phyloP scores from a whole-genome alignment of 1,140 invertebrate genomes.

The Dinoponera quadriceps region DNA sequence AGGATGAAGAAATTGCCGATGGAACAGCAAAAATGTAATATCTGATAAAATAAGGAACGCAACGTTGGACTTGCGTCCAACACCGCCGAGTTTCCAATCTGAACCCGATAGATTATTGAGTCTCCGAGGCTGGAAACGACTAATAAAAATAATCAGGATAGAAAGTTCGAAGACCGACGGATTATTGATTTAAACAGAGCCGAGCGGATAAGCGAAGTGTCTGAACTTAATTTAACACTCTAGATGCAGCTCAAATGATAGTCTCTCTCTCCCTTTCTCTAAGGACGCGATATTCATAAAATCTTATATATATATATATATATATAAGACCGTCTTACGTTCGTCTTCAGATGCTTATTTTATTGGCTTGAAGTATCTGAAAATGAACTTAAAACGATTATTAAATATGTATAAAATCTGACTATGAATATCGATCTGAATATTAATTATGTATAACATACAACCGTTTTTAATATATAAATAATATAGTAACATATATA shows the following conservation, averaged over 20 bases:
- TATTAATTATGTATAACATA: no score
- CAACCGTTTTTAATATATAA: no score
- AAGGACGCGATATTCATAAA: no score
- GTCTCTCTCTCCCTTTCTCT: no score
- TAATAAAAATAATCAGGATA: slow-evolving; percentile 51
- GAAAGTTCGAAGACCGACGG: neutral
- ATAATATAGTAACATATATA: no score
- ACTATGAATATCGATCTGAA: no score
- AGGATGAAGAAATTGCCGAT: slow-evolving; percentile 43
- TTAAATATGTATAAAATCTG: no score
- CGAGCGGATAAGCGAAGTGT: neutral
- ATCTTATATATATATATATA: no score
- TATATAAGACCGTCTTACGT: no score
- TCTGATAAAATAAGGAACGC: slow-evolving; percentile 44
- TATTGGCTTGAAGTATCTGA: no score
- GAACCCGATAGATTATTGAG: slow-evolving; percentile 41
- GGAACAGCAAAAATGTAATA: slow-evolving; percentile 51
- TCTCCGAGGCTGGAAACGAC: neutral
- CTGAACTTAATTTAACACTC: slow-evolving; percentile 2
- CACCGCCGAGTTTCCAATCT: slow-evolving; percentile 32
- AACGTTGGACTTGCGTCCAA: slow-evolving; percentile 2
- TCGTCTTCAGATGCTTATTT: no score
- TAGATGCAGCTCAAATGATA: neutral
- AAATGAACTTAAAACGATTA: no score
- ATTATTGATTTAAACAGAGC: slow-evolving; percentile 26